Evolutionary conservation across 2,797 vertebrate genomes (phyloP), one percentile per base, ranked within the genome.

Genomic region (Anabacerthia variegaticeps): DNA sequence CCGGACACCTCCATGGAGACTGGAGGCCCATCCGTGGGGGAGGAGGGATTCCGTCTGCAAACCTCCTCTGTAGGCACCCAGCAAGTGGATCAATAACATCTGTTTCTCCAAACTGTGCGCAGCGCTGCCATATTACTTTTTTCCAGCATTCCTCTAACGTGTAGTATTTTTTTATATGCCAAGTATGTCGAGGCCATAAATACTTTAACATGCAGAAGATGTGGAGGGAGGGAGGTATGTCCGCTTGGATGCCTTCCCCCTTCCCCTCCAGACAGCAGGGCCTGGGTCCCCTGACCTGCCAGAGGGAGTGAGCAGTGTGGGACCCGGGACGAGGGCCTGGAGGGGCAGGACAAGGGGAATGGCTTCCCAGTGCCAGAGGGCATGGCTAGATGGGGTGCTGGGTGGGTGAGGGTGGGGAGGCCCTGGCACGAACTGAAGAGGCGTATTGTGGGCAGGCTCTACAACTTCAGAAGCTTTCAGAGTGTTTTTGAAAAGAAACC

Each of bases 131-230:
- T 44, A 55, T 78, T 66, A 15, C 63, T 69, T 92, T 86, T 89
- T 93, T 91, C 87, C 94, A 93, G 81, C 89, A 65, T 94, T 96
- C 85, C 67, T 91, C 84, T 74, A 14, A 27, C 3, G 48, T 44
- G 55, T 51, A 91, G 81, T 56, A 7, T 54, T 93, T 59, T 88
- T 74, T 74, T 7, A 32, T 41, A 27, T 8, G 91, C 93, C 89
- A 91, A 96, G 52, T 91, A 71, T 83, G 78, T 91, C 0, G 14
- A 67, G 81, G 68, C 87, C 93, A 15, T 94, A 91, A 94, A 92
- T 94, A 54, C 72, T 94, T 94, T 61, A 93, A 12, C 78, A 51
- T 44, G 61, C 95, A 85, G 87, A 48, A 80, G 89, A 88, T 92
- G 85, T 74, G 91, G 48, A 67, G 77, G 13, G 3, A 63, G 87